Percentiles rank a stretch among this genome's conserved stretches.
Conservation (phyloP, 2,797 vertebrate genomes). For the Staurois parvus region DNA sequence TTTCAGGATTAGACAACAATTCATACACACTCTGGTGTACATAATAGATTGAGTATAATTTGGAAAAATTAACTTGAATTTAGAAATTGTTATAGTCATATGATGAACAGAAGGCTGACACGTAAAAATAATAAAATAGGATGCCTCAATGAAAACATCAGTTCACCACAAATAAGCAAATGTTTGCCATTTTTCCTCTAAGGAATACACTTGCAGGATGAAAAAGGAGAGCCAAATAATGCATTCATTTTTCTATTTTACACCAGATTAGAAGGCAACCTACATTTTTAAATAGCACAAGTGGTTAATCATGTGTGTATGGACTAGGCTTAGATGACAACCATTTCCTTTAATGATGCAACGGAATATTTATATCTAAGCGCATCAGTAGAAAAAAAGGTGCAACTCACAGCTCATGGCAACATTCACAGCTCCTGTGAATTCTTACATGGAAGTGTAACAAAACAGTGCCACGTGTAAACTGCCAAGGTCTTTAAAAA, state of each 20-base stretch:
- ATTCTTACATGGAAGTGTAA: neutral
- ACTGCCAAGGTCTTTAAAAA: no score
- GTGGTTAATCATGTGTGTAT: neutral
- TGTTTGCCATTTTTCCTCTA: neutral
- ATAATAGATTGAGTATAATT: neutral
- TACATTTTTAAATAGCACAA: slow-evolving; percentile 38
- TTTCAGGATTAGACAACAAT: slow-evolving; percentile 38
- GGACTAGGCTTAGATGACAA: neutral
- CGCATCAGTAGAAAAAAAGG: neutral
- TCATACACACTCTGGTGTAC: neutral
- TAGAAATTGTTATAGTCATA: neutral
- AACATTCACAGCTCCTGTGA: neutral
- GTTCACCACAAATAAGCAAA: neutral
- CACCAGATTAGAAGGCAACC: slow-evolving; percentile 10
- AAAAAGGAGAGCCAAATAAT: neutral
- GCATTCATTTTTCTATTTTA: neutral
- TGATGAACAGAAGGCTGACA: neutral
- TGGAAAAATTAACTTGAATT: neutral
- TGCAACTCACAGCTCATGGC: neutral
- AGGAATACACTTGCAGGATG: neutral
- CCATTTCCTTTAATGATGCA: neutral
- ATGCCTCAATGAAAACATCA: neutral
- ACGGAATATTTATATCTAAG: neutral
- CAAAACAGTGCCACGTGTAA: neutral
- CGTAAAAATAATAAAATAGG: no score